Evolutionary conservation across 2,113 vertebrate genomes (phyloP).

Genomic region (Osmerus eperlanus): DNA sequence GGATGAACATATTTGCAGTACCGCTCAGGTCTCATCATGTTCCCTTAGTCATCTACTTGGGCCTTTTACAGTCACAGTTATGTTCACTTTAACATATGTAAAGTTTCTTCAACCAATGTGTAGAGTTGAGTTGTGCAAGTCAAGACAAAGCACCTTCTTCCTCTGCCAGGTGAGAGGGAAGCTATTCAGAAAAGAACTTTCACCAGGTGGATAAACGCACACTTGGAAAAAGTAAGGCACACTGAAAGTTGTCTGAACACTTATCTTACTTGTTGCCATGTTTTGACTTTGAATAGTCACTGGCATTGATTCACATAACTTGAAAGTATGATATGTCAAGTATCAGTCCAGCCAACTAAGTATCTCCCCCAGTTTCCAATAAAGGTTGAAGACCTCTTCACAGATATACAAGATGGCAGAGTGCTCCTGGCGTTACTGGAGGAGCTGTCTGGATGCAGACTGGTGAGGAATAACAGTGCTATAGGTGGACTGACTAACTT

Average conservation of each 20-base stretch:
- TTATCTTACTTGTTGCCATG: too few relatives aligned
- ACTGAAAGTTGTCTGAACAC: too few relatives aligned
- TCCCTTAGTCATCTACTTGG: too few relatives aligned
- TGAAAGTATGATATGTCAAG: too few relatives aligned
- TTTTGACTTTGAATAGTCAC: too few relatives aligned
- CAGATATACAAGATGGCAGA: constrained; percentile 86
- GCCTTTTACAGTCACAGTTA: too few relatives aligned
- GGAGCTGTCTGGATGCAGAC: constrained; percentile 82
- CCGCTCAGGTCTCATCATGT: too few relatives aligned
- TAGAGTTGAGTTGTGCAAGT: neutral
- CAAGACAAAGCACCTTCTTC: neutral
- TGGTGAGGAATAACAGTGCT: constrained; percentile 67
- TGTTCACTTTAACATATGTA: neutral
- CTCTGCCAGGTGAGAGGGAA: constrained; percentile 36
- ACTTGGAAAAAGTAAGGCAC: constrained; percentile 53
- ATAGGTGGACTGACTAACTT: neutral
- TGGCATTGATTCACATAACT: too few relatives aligned
- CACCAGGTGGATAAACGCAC: constrained; percentile 62
- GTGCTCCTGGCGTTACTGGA: constrained; percentile 86
- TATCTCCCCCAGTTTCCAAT: constrained; percentile 71
- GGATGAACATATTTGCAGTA: too few relatives aligned
- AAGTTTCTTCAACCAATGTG: neutral
- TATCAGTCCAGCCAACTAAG: too few relatives aligned
- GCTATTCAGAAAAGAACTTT: constrained; percentile 50
- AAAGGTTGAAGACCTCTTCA: constrained; percentile 82